Evolutionary conservation across 2,888 invertebrate genomes (phyloP), one percentile per base, ranked within the genome.

Genomic region (Helicoverpa assulta): DNA sequence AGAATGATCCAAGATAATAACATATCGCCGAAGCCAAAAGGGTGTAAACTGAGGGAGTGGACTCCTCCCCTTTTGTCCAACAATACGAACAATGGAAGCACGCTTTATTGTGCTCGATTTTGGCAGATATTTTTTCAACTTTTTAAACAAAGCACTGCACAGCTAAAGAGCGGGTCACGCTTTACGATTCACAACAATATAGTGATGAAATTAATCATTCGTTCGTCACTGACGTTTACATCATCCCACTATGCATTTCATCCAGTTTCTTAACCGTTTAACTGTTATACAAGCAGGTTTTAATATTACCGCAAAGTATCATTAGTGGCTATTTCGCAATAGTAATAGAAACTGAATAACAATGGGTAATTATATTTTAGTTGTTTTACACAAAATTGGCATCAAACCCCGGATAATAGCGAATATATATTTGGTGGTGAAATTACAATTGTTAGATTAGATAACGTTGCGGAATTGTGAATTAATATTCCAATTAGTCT

Each of bases 121-220:
- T 74, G 74, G 82, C 78, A 78, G 85, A 79, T 85, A 86, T 89
- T 90, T 88, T 82, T 76, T 26, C 19, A 12, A 81, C 81, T 88
- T 86, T 86, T 86, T 78, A 75, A 86, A 91, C 91, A 92, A 93
- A 88, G 88, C 81, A 81, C 88, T 88, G 89, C 90, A 88, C 90
- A 89, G 86, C 88, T 90, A 90, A 84, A 87, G 82, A 84, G 86
- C 85, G 87, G 88, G 90, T 91, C 92, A 93, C 93, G 94, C 89
- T 91, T 83, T 76, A 83, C 87, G 88, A 82, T 80, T 87, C 77
- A 80, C 85, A 87, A 94, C 93, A 94, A 94, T 91, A 85, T 81
- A 80, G 73, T 90, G 91, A 90, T 86, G 91, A 93, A 94, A 93
- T 93, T 92, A 93, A 93, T 93, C 91, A 92, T 84, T 88, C 84